Conservation (phyloP, 1,140 invertebrate species). For the Mycetomoellerius zeteki region DNA sequence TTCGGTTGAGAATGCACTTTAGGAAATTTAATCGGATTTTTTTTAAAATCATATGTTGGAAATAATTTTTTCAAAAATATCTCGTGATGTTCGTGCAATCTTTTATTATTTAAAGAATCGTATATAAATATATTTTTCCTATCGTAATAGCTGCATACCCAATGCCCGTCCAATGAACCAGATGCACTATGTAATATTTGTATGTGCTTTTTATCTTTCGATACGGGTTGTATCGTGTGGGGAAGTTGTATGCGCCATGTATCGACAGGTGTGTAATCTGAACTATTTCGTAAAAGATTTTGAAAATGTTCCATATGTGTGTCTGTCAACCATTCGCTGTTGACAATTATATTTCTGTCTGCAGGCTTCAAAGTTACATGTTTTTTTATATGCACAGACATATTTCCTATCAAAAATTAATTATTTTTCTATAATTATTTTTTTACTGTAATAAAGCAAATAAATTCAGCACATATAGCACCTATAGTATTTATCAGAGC, state of each 20-base stretch:
- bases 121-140: background rate
- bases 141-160: background rate
- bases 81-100: background rate
- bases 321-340: too few relatives aligned
- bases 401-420: too few relatives aligned
- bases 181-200: background rate
- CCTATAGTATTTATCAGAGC: too few relatives aligned
- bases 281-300: background rate
- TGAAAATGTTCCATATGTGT: background rate
- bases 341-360: too few relatives aligned
- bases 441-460: too few relatives aligned
- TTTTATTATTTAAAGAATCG: slow-evolving; percentile 3
- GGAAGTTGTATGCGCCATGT: background rate
- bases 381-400: too few relatives aligned
- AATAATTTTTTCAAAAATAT: slow-evolving; percentile 17
- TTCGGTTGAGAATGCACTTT: background rate
- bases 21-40: background rate
- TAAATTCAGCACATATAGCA: too few relatives aligned
- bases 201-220: background rate
- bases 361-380: too few relatives aligned
- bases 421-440: too few relatives aligned
- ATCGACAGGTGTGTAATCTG: background rate
- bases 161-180: background rate
- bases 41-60: background rate
- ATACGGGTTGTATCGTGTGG: background rate